A percentile compares a stretch with the other conserved stretches of the same genome.
Conservation (phyloP, 35 echinoderm and acorn worm species). For the Ophioderma brevispina region DNA sequence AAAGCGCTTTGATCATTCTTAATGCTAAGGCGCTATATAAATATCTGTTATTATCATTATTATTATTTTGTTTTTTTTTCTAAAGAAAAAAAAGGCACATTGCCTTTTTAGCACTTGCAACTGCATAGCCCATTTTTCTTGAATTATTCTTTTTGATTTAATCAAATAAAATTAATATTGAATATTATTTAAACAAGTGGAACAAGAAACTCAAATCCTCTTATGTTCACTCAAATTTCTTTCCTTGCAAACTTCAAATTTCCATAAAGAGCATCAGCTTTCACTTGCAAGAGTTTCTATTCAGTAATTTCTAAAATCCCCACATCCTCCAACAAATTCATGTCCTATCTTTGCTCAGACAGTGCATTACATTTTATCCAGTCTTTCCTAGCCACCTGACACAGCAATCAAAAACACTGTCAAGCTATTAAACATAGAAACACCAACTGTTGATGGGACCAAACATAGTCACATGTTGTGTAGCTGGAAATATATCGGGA, state of each 20-base stretch:
- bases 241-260: not conserved
- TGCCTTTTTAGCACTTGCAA: not conserved
- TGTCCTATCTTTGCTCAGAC: not conserved
- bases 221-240: not conserved
- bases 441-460: too few species aligned
- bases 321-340: not conserved
- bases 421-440: too few species aligned
- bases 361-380: not conserved
- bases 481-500: too few species aligned
- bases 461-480: too few species aligned
- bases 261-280: not conserved
- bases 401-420: not conserved
- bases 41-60: too few species aligned
- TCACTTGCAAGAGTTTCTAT: not conserved
- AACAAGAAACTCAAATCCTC: not conserved
- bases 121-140: not conserved
- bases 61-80: too few species aligned
- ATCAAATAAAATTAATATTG: not conserved
- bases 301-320: not conserved
- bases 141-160: not conserved
- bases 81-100: too few species aligned
- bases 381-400: not conserved
- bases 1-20: too few species aligned
- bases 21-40: too few species aligned
- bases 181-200: not conserved